Conservation (phyloP, 2,113 vertebrate genomes). For the Muscicapa adusta region DNA sequence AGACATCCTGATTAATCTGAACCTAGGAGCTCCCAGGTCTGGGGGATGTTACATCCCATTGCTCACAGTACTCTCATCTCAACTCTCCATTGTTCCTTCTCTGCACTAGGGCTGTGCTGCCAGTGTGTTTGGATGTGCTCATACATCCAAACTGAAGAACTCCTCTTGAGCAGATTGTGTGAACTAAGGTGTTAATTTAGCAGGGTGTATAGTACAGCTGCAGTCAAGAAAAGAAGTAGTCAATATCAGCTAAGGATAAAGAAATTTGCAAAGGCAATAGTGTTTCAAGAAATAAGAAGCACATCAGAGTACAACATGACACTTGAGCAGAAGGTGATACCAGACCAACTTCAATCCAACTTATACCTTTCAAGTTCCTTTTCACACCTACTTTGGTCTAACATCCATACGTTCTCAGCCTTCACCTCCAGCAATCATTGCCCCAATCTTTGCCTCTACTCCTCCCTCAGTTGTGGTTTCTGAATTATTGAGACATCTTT, state of each 20-base stretch:
- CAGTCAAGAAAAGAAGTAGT: not conserved
- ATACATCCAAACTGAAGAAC: not conserved
- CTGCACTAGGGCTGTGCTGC: not conserved
- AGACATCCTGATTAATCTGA: not conserved
- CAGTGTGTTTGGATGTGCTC: not conserved
- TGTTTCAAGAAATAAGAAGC: not conserved
- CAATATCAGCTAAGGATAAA: not conserved
- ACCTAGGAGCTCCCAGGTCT: not conserved
- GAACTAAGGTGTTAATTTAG: not conserved
- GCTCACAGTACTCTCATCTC: not conserved
- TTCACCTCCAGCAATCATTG: not conserved
- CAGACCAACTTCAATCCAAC: not conserved
- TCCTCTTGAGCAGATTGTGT: not conserved
- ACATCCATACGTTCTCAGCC: not conserved
- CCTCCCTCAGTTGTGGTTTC: not conserved
- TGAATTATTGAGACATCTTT: not conserved
- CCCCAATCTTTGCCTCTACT: not conserved
- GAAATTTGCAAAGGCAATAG: not conserved
- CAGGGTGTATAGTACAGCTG: not conserved
- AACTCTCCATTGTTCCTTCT: not conserved
- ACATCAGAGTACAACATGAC: not conserved
- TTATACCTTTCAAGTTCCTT: not conserved
- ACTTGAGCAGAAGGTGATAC: not conserved
- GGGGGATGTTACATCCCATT: not conserved
- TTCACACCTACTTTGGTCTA: not conserved